Evolutionary conservation across 2,797 vertebrate species (phyloP).

Genomic region (Ficedula albicollis): DNA sequence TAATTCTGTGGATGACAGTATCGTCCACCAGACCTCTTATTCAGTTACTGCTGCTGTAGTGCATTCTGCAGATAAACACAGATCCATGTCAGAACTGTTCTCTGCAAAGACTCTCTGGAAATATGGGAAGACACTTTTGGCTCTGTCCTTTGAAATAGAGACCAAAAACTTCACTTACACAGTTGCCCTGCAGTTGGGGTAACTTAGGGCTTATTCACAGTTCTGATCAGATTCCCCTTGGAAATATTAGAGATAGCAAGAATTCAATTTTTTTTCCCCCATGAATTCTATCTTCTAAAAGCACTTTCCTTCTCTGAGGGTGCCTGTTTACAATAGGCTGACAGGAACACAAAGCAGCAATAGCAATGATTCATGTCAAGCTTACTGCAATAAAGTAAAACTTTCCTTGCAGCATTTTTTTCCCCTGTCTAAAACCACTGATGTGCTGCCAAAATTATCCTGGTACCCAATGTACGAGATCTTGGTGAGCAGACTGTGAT

Average conservation of each 20-base stretch:
- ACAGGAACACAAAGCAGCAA: neutral
- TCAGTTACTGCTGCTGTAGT: neutral
- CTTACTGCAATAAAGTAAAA: neutral
- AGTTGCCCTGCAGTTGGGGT: neutral
- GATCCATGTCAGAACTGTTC: neutral
- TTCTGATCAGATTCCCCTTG: neutral
- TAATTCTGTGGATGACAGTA: neutral
- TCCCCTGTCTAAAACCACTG: neutral
- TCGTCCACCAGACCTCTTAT: neutral
- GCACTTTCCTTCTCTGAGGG: neutral
- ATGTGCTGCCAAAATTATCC: slow-evolving; percentile 17
- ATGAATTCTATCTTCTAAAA: neutral
- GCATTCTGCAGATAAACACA: neutral
- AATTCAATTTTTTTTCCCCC: neutral
- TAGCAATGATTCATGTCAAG: neutral
- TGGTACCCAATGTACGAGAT: neutral
- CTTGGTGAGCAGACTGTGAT: slow-evolving; percentile 1
- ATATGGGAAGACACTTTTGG: neutral
- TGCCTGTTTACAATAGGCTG: neutral
- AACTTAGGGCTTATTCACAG: neutral
- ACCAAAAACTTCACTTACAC: neutral
- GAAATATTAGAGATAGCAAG: neutral
- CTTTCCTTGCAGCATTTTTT: neutral
- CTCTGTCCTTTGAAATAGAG: neutral
- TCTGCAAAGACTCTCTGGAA: neutral